Evolutionary conservation across 35 echinoderm and acorn worm species (phyloP), one percentile per base, ranked within the genome.

Genomic region (Lytechinus variegatus): DNA sequence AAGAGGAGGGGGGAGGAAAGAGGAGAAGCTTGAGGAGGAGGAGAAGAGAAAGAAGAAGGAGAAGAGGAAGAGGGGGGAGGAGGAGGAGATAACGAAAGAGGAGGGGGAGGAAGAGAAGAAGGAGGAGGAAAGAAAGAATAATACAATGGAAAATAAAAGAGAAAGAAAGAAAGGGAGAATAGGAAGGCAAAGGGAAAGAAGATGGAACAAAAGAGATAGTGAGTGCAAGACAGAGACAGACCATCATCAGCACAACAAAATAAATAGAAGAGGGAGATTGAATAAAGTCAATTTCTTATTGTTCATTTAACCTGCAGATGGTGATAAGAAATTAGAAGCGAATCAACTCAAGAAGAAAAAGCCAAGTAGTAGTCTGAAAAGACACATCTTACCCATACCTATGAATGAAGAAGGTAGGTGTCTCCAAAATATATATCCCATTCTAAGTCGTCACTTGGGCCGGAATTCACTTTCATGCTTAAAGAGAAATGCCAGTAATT

Each of bases 371-470:
- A 93, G 92, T 21, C 92, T 93, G 5, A 96, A 95, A 27, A 61
- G 96, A 53, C 88, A 95, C 53, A 94, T 94, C 56, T 61, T 95
- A 8, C 94, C 94, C 51, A 96, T 96, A 91, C 96, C 96, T 2
- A 21, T 96, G 58, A 94, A 96, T 88, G 60, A 87, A 53, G 21
- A 86, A 96, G 96, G 96, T 96, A 51, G 14, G 61, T 79, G 4
- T 21, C 14, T 16, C 12, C 61, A 56, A 11, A 11, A 56, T 8
- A 11, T 11, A 11, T 58, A 11, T 57, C 55, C 9, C 56, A 1
- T 44, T 44, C 2, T 44, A 44, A 58, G 9, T 58, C 13, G 56
- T 58, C 56, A 58, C 13, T 9, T 11, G 56, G 2, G 56, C 9
- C 56, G 10, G 9, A 8, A 11, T 2, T 2, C 56, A 58, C 7